A percentile compares a stretch with the other conserved stretches of the same genome.
phyloP scores from a whole-genome alignment of 2,113 vertebrate genomes.

The Xenotilapia flavipinnis region DNA sequence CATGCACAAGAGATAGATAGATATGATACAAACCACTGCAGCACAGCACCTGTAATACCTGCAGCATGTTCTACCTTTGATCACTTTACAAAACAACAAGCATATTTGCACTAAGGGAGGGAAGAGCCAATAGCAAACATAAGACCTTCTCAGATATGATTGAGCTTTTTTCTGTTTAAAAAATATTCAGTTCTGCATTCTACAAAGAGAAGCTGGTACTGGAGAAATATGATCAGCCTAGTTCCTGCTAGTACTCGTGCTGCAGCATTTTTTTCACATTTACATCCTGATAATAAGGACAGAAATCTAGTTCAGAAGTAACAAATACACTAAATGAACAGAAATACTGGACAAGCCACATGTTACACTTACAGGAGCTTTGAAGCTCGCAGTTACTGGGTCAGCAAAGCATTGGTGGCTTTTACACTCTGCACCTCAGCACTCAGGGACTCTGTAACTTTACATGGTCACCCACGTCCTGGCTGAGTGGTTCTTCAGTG shows the following conservation, averaged over 20 bases:
- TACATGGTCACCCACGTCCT: not conserved
- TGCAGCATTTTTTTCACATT: not conserved
- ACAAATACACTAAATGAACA: not conserved
- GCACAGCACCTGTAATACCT: rapidly evolving
- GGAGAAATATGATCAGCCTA: not conserved
- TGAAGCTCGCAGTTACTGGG: not conserved
- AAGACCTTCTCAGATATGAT: not conserved
- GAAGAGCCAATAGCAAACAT: not conserved
- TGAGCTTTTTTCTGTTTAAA: not conserved
- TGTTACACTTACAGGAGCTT: not conserved
- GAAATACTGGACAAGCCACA: not conserved
- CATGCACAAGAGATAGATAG: not conserved
- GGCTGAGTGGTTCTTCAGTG: not conserved
- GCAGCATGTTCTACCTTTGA: not conserved
- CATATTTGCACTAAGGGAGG: not conserved
- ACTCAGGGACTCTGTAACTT: not conserved
- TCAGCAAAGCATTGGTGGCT: not conserved
- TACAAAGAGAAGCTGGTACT: not conserved
- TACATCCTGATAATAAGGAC: not conserved
- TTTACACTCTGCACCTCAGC: not conserved
- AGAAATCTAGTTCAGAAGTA: not conserved
- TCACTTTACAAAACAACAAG: not conserved
- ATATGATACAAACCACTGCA: not conserved
- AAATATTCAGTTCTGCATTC: not conserved
- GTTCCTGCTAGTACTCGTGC: not conserved